These are phyloP conservation scores for Cerceris ruficornis DNA, from an alignment of 2,888 invertebrate genomes.

Conservation along the genomic window DNA sequence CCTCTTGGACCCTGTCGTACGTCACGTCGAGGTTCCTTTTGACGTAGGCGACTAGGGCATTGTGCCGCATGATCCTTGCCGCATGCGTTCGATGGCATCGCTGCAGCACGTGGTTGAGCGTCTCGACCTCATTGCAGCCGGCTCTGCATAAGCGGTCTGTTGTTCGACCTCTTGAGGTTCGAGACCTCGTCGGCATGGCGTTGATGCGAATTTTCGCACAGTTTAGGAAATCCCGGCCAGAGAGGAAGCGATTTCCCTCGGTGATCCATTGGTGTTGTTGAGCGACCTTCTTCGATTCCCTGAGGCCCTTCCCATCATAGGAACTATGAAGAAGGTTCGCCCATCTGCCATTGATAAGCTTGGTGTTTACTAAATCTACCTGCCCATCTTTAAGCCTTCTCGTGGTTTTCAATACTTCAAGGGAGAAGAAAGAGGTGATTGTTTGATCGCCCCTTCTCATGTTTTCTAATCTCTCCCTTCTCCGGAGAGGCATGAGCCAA, in stretches of 20 bases:
- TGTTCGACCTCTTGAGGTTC: not conserved
- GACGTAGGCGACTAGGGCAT: not conserved
- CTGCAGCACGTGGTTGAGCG: not conserved
- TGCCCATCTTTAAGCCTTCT: not conserved
- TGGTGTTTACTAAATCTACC: not conserved
- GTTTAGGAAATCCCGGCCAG: not conserved
- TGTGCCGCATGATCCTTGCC: not conserved
- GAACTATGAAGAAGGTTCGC: not conserved
- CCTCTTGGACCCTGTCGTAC: not conserved
- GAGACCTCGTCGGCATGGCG: not conserved
- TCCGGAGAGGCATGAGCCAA: slow-evolving; percentile 18
- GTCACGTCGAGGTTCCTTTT: not conserved
- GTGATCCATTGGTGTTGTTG: slow-evolving; percentile 3
- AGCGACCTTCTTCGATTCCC: not conserved
- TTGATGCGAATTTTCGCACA: not conserved
- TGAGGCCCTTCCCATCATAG: not conserved
- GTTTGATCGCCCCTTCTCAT: not conserved
- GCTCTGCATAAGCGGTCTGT: not conserved
- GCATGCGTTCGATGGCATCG: not conserved
- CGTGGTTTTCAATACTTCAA: not conserved
- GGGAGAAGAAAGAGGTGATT: not conserved
- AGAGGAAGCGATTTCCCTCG: not conserved
- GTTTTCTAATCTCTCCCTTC: not conserved
- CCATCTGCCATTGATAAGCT: not conserved
- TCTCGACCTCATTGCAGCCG: not conserved